Evolutionary conservation across 2,113 vertebrate species (phyloP), one percentile per base, ranked within the genome.

Genomic region (Eira barbara): DNA sequence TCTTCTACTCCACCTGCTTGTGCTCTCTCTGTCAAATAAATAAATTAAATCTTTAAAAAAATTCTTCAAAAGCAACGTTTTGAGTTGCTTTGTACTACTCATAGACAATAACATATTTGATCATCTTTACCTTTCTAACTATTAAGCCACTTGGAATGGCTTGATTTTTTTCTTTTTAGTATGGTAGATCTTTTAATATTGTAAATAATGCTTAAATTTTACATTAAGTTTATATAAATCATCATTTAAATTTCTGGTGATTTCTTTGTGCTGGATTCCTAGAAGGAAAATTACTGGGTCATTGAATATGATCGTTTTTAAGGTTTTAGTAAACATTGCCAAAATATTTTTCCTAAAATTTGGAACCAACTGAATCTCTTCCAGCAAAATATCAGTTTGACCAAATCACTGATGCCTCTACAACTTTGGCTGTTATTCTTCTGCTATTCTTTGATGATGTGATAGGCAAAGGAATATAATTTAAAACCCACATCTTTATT

Each of bases 161-260:
- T 17, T 91, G 15, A 23, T 5, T 31, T 31, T 67, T 55, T 65
- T 55, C 14, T 25, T 74, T 78, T 94, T 55, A 34, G 15, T 93
- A 14, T 76, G n/a, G 67, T 82, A 71, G 61, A 67, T 34, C 39
- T 45, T 4, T 85, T 78, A 73, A 79, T 84, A 82, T 69, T 47
- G 4, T 83, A 94, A 93, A 71, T 82, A 83, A 1, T 63, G 1
- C 67, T 74, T 89, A 80, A 27, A 81, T 78, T 90, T 96, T 27
- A 52, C 20, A 89, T 93, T 6, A 83, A 36, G 74, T 93, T 81
- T 81, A 67, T 1, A 52, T 42, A 94, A 85, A 93, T 63, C 20
- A 81, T 93, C 9, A 31, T 93, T 84, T 93, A 81, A 59, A 78
- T 89, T 89, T 93, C 57, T 96, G 12, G 45, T 71, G 27, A 83